Percentiles rank a stretch among this genome's conserved stretches.
Evolutionary conservation across 2,113 vertebrate species (phyloP).

Genomic region (Thermophis baileyi): DNA sequence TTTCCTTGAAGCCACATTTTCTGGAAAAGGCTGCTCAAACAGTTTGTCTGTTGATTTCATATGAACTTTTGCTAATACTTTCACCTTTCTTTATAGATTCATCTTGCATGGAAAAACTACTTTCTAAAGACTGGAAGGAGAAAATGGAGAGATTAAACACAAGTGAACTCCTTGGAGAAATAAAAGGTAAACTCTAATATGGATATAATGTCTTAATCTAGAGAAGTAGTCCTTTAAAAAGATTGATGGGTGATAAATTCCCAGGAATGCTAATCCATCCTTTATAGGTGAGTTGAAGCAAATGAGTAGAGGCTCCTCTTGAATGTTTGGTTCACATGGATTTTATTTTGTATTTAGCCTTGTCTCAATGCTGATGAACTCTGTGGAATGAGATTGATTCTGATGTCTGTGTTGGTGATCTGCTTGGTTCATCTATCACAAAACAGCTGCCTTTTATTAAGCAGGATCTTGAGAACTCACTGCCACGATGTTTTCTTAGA

Average conservation of each 20-base stretch:
- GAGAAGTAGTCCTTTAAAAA: neutral
- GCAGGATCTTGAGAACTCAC: neutral
- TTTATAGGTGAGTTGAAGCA: neutral
- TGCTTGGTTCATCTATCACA: neutral
- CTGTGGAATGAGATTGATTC: neutral
- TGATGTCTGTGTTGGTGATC: neutral
- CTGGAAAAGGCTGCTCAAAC: neutral
- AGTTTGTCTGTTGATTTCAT: neutral
- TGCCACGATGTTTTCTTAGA: neutral
- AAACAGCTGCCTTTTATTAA: neutral
- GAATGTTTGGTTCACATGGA: neutral
- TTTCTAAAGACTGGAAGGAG: slow-evolving; percentile 99
- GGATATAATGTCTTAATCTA: slow-evolving; percentile 12
- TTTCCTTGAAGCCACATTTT: slow-evolving; percentile 18
- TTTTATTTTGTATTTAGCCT: neutral
- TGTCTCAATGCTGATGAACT: neutral
- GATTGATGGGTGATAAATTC: neutral
- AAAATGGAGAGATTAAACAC: slow-evolving; percentile 98
- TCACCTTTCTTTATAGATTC: slow-evolving; percentile 75
- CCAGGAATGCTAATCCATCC: neutral
- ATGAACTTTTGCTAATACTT: slow-evolving; percentile 19
- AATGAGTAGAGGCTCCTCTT: neutral
- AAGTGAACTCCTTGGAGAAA: slow-evolving; percentile 93
- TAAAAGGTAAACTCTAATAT: slow-evolving; percentile 84
- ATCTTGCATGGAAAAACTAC: slow-evolving; percentile 95